Evolutionary conservation across 2,113 vertebrate species (phyloP).

Genomic region (Ictalurus furcatus): DNA sequence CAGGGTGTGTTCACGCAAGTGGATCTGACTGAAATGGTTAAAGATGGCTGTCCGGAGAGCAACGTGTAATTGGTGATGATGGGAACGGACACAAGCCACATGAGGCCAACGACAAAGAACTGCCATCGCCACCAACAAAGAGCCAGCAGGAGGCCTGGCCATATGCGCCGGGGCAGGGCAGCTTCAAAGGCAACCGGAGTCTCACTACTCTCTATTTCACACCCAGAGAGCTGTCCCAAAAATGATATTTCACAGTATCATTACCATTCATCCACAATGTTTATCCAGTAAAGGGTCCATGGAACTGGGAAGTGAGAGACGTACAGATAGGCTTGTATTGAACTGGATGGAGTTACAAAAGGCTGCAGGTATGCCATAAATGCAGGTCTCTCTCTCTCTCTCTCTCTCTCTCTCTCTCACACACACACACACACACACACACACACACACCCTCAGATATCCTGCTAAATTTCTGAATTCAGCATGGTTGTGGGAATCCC

Average conservation of each 20-base stretch:
- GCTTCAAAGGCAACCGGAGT: constrained; percentile 48
- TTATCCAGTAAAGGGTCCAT: constrained; percentile 26
- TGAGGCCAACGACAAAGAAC: constrained; percentile 72
- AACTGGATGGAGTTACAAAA: background rate
- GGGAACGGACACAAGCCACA: constrained; percentile 77
- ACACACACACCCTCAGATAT: background rate
- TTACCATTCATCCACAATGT: constrained; percentile 41
- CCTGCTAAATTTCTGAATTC: background rate
- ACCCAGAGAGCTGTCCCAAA: constrained; percentile 46
- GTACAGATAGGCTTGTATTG: background rate
- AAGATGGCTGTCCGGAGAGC: constrained; percentile 43
- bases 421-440: too few species aligned
- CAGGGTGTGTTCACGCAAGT: constrained; percentile 61
- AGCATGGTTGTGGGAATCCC: constrained; percentile 13
- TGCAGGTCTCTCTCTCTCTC: background rate
- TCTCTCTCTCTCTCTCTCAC: too few species aligned
- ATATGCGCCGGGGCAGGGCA: constrained; percentile 48
- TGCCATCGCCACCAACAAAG: constrained; percentile 52
- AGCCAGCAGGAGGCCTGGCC: constrained; percentile 50
- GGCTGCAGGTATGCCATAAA: background rate
- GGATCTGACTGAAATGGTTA: constrained; percentile 47
- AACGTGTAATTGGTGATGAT: constrained; percentile 67
- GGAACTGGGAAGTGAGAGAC: constrained; percentile 5
- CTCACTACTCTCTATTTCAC: constrained; percentile 46
- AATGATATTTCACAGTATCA: constrained; percentile 53